Conservation (phyloP, 2,888 invertebrate species). For the Lasioglossum vierecki region DNA sequence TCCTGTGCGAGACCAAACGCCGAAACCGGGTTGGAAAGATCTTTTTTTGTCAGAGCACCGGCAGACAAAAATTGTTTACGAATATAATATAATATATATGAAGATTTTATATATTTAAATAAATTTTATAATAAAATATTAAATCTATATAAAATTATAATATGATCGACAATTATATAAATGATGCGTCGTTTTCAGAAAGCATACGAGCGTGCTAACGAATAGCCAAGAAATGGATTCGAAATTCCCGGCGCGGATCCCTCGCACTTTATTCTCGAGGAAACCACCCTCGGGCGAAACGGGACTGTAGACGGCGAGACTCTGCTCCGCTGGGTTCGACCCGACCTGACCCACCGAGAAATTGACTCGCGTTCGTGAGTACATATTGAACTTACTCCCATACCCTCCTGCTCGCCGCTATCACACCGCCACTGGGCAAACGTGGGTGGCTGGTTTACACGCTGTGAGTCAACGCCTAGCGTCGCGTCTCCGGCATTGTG, state of each 20-base stretch:
- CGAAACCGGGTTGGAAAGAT: neutral
- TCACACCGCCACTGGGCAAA: constrained; percentile 6
- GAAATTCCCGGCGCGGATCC: neutral
- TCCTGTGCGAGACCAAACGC: constrained; percentile 1
- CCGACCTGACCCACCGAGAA: constrained; percentile 2
- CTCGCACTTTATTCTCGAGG: neutral
- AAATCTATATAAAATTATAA: too few relatives aligned
- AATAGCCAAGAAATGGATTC: neutral
- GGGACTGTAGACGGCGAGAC: neutral
- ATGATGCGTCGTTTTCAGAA: too few relatives aligned
- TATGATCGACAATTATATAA: too few relatives aligned
- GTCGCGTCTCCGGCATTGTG: constrained; percentile 39
- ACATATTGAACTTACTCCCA: constrained; percentile 2
- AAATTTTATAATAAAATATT: too few relatives aligned
- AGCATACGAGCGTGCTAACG: too few relatives aligned
- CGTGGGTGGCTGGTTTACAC: constrained; percentile 67
- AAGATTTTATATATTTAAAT: too few relatives aligned
- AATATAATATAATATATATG: too few relatives aligned
- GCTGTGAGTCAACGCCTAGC: constrained; percentile 64
- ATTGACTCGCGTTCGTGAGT: neutral
- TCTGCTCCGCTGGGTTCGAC: neutral
- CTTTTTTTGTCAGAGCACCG: too few relatives aligned
- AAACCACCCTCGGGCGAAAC: neutral
- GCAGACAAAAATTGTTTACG: too few relatives aligned
- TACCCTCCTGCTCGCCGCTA: neutral